These are phyloP conservation scores for Cryptotis parvus DNA, from an alignment of 2,113 vertebrate genomes.

Conservation along the genomic window DNA sequence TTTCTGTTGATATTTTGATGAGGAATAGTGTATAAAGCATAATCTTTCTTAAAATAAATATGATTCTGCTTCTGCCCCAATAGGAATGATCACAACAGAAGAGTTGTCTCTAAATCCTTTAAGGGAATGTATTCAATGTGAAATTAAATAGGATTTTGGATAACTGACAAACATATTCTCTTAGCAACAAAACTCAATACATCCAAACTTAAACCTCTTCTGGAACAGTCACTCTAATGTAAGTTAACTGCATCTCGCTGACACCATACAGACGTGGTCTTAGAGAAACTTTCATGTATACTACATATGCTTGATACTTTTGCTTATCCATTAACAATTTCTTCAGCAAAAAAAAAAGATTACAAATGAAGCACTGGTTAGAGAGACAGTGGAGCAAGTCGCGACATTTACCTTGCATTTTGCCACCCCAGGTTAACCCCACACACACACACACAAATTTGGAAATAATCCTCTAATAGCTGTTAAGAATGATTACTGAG, in stretches of 20 bases:
- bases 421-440: neutral
- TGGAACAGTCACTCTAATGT: neutral
- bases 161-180: constrained; percentile 58
- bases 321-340: neutral
- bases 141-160: constrained; percentile 77
- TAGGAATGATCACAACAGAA: constrained; percentile 63
- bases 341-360: too few species aligned
- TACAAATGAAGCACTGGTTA: too few species aligned
- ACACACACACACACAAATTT: too few species aligned
- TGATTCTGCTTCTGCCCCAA: constrained; percentile 64
- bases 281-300: neutral
- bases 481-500: too few species aligned
- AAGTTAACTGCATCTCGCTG: constrained; percentile 12
- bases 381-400: too few species aligned
- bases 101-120: constrained; percentile 61
- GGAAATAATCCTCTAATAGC: neutral
- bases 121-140: constrained; percentile 67
- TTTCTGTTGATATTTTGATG: constrained; percentile 48
- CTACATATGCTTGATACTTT: neutral
- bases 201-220: constrained; percentile 56
- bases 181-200: constrained; percentile 47
- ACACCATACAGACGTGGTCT: neutral
- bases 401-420: too few species aligned
- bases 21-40: constrained; percentile 61
- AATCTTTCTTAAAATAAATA: constrained; percentile 67